These are phyloP conservation scores for Siniperca scherzeri DNA, from an alignment of 2,797 vertebrate genomes.

Conservation along the genomic window DNA sequence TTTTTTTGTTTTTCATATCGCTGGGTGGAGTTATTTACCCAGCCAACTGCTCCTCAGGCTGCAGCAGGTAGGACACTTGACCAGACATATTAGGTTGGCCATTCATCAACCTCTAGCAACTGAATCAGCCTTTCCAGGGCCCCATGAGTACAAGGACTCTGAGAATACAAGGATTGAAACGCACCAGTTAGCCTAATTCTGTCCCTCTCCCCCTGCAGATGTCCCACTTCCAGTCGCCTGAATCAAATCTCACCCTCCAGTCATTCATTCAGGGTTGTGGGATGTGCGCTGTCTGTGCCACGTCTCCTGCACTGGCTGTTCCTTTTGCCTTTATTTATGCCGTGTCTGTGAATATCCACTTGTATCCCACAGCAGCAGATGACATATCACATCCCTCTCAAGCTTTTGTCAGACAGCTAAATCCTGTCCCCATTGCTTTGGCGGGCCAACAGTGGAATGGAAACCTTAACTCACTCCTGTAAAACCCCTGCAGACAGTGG, in stretches of 20 bases:
- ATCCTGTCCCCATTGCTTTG: conserved; percentile 71
- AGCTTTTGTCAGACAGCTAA: conserved; percentile 80
- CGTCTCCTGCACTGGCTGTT: conserved; percentile 74
- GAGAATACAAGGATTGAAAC: conserved; percentile 54
- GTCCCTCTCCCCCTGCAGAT: conserved; percentile 59
- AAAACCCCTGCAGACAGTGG: conserved; percentile 68
- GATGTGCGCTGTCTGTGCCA: conserved; percentile 66
- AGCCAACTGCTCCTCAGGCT: conserved; percentile 12
- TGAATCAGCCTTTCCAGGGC: conserved; percentile 7
- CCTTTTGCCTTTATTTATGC: conserved; percentile 78
- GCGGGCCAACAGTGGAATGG: conserved; percentile 60
- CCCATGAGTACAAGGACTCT: conserved; percentile 14
- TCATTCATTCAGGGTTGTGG: conserved; percentile 68
- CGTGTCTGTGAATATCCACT: conserved; percentile 75
- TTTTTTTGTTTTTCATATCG: neutral
- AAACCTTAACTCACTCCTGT: conserved; percentile 76
- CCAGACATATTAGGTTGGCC: conserved; percentile 36
- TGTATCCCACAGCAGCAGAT: conserved; percentile 78
- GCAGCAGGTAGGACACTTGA: conserved; percentile 32
- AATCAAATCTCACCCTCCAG: conserved; percentile 77
- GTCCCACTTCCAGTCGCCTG: conserved; percentile 73
- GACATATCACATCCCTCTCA: conserved; percentile 81
- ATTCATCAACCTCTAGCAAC: conserved; percentile 37
- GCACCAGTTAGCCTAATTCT: conserved; percentile 67
- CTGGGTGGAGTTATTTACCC: conserved; percentile 7